Evolutionary conservation across 2,113 vertebrate genomes (phyloP), one percentile per base, ranked within the genome.

Genomic region (Corvus hawaiiensis): DNA sequence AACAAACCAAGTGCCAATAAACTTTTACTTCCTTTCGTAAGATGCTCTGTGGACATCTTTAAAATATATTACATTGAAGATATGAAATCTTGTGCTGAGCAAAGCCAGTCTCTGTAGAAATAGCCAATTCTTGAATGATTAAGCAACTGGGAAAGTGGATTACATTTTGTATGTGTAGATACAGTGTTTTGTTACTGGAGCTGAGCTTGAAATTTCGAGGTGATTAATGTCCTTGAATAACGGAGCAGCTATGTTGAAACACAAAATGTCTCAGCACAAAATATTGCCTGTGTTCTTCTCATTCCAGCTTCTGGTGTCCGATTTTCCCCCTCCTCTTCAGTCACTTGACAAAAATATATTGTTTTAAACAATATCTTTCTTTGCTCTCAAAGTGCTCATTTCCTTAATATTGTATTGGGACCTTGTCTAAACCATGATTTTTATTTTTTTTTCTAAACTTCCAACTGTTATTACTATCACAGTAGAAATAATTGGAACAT

Each of bases 391-490:
- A 96, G 67, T 85, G 51, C 64, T 95, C 90, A 78, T 90, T 97
- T 96, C 94, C 93, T 92, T 94, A 88, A 92, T 90, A 90, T 52
- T 86, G 44, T 35, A 84, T 11, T 93, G 95, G 83, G 94, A 94
- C 72, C 56, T 92, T 92, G 76, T 89, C 56, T 95, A 95, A 96
- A 89, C 73, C 37, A 83, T 5, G 23, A 33, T 82, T 19, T 61
- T 74, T 28, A 27, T 7, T 26, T 86, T 94, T 67, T 46, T 24
- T 4, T 1, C 52, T 68, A 62, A 81, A 58, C 48, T 86, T 91
- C 75, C 90, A 90, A 90, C 89, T 96, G 89, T 89, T 96, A 82
- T 89, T 96, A 80, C 76, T 67, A 96, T 95, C 84, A 90, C 51
- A 74, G 84, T 55, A 71, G 68, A 93, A 95, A 77, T 94, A 93